Percentiles rank a stretch among this genome's conserved stretches.
Evolutionary conservation across 2,888 invertebrate genomes (phyloP).

Genomic region (Philopedon plagiatum): DNA sequence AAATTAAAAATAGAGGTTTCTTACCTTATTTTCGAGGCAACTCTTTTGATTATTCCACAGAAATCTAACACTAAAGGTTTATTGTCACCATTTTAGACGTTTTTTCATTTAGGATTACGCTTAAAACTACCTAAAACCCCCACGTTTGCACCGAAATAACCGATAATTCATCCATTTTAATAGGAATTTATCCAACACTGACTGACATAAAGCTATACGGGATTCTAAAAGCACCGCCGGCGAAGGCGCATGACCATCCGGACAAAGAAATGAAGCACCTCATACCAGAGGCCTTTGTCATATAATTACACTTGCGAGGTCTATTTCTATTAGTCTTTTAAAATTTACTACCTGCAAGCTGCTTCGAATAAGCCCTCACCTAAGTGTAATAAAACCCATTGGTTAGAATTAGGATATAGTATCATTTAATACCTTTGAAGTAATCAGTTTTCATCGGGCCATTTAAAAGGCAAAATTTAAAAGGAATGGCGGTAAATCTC

Average conservation of each 20-base stretch:
- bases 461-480: no score
- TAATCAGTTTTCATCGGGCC: no score
- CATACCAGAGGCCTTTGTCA: constrained; percentile 21
- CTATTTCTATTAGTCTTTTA: no score
- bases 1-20: constrained; percentile 22
- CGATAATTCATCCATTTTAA: constrained; percentile 41
- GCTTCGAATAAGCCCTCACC: no score
- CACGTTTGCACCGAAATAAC: constrained; percentile 20
- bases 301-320: no score
- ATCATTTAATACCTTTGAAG: no score
- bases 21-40: constrained; percentile 31
- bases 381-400: no score
- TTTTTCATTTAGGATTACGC: constrained; percentile 65
- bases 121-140: constrained; percentile 53
- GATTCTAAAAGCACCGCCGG: constrained; percentile 7
- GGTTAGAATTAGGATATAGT: no score
- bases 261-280: constrained; percentile 26
- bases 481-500: no score
- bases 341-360: no score
- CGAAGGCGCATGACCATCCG: constrained; percentile 24
- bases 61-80: constrained; percentile 60
- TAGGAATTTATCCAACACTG: constrained; percentile 30
- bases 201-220: constrained; percentile 25
- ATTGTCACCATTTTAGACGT: constrained; percentile 69
- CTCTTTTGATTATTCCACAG: constrained; percentile 35